Base-by-base conservation (phyloP, 2,888 invertebrate genomes). In the Atrina japonica region DNA sequence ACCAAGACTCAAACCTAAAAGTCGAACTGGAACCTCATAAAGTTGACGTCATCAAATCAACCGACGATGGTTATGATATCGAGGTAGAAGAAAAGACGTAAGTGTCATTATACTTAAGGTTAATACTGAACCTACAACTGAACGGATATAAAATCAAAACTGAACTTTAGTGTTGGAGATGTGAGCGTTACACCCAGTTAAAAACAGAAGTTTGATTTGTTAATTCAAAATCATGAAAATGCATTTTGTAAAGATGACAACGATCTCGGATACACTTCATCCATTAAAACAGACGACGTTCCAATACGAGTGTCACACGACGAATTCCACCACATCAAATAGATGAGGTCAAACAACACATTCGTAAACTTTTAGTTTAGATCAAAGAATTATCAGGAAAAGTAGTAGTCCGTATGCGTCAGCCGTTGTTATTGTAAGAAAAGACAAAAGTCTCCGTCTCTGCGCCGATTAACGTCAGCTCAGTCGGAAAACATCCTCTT, bases 341-440 rank as follows among this genome's bases (percentile, higher is more conserved):
- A n/a, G n/a, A n/a, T n/a, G n/a, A n/a, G n/a, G n/a, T n/a, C n/a
- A n/a, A n/a, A n/a, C n/a, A n/a, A n/a, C n/a, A n/a, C n/a, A n/a
- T n/a, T n/a, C n/a, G n/a, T n/a, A n/a, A n/a, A n/a, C n/a, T n/a
- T n/a, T n/a, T n/a, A n/a, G n/a, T n/a, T n/a, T n/a, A n/a, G n/a
- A n/a, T n/a, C n/a, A n/a, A n/a, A n/a, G n/a, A n/a, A n/a, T n/a
- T n/a, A n/a, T n/a, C n/a, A n/a, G n/a, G n/a, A n/a, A n/a, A n/a
- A n/a, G n/a, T n/a, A n/a, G n/a, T n/a, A 68, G 70, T 49, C 70
- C 71, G 14, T 80, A 73, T 35, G 64, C 79, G 14, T 59, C 68
- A 21, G 66, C 75, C 40, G 49, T 76, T 21, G 72, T 79, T 21
- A 40, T 76, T n/a, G 71, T 75, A 1, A 41, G 75, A 18, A 77